phyloP scores from a whole-genome alignment of 2,888 invertebrate genomes.

The Ariolimax columbianus region DNA sequence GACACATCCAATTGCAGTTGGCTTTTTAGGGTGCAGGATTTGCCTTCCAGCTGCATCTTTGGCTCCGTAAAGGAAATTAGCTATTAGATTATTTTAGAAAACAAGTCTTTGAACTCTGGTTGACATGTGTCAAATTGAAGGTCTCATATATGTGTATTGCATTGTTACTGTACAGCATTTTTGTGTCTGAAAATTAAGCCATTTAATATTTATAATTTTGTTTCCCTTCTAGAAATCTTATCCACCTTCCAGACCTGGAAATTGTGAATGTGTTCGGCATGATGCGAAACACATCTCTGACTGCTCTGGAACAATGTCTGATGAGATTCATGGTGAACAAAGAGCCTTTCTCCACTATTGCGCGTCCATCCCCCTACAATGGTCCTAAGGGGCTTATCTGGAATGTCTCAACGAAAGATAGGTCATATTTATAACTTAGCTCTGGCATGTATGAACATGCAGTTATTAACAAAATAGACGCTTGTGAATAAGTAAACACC shows the following conservation, averaged over 20 bases:
- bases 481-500: too few species aligned
- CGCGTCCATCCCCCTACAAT: constrained; percentile 39
- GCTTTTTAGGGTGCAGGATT: too few species aligned
- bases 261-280: constrained; percentile 45
- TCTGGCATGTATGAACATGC: neutral
- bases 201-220: neutral
- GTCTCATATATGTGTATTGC: too few species aligned
- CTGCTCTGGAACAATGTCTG: constrained; percentile 31
- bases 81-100: too few species aligned
- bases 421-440: neutral
- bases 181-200: too few species aligned
- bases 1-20: too few species aligned
- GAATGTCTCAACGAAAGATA: constrained; percentile 18
- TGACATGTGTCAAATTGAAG: too few species aligned
- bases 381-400: constrained; percentile 27
- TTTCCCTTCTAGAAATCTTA: constrained; percentile 33
- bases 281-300: constrained; percentile 38
- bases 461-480: too few species aligned
- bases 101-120: too few species aligned
- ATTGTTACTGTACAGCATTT: too few species aligned
- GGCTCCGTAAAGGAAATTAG: too few species aligned
- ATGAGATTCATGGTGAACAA: constrained; percentile 36
- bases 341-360: constrained; percentile 46
- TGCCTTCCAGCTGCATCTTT: too few species aligned
- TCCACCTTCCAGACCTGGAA: constrained; percentile 11